Conservation (phyloP, 1,140 invertebrate genomes). For the Pseudoatta argentina region DNA sequence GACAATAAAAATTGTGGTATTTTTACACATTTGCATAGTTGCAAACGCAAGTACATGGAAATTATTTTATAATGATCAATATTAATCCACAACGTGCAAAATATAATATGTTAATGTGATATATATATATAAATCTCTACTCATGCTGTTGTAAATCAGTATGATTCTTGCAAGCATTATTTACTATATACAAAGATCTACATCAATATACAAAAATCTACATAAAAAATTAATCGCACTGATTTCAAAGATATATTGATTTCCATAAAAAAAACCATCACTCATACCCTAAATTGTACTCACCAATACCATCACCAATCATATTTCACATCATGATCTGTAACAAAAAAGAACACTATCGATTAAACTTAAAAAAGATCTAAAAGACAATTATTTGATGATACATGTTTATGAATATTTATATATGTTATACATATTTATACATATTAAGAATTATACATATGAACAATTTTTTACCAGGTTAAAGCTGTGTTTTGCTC, state of each 20-base stretch:
- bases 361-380: background rate
- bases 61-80: slow-evolving; percentile 2
- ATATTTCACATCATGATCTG: background rate
- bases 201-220: background rate
- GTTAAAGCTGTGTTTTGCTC: no score
- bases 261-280: background rate
- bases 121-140: background rate
- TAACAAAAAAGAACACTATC: background rate
- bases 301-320: background rate
- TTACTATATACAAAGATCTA: background rate
- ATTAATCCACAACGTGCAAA: background rate
- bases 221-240: background rate
- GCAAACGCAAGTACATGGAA: background rate
- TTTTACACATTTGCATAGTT: background rate
- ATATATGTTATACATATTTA: no score
- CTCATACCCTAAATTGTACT: background rate
- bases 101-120: background rate
- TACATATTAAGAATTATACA: no score
- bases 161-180: background rate
- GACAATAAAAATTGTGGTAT: background rate
- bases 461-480: no score
- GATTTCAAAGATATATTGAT: background rate
- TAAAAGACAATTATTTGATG: background rate
- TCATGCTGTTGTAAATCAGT: slow-evolving; percentile 1
- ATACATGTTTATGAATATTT: no score